These are phyloP conservation scores for Nysson spinosus DNA, from an alignment of 2,888 invertebrate genomes.

Conservation along the genomic window DNA sequence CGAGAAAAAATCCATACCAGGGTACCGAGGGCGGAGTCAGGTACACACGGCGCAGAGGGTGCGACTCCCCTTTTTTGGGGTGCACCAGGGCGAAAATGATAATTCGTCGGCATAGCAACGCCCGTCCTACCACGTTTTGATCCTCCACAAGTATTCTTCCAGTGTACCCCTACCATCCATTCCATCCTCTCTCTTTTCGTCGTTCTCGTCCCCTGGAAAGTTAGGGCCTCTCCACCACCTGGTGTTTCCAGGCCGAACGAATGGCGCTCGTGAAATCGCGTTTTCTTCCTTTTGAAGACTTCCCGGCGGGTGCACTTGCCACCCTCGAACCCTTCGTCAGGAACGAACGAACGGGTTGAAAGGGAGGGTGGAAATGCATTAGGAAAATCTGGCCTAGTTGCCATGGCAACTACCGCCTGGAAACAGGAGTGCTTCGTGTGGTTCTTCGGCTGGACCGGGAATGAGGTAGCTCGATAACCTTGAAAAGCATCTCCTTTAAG, in stretches of 20 bases:
- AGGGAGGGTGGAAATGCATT: constrained; percentile 31
- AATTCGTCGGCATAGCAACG: constrained; percentile 70
- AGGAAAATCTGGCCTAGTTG: constrained; percentile 58
- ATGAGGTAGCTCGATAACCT: constrained; percentile 56
- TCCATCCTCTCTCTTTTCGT: constrained; percentile 4
- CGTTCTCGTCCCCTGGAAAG: constrained; percentile 10
- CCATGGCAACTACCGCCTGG: constrained; percentile 62
- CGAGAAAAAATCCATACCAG: constrained; percentile 71
- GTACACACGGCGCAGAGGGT: constrained; percentile 46
- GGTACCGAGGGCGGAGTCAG: constrained; percentile 54
- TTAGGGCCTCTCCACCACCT: constrained; percentile 22
- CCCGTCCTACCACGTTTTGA: constrained; percentile 55
- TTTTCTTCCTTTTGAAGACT: constrained; percentile 66
- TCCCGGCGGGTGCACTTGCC: constrained; percentile 56
- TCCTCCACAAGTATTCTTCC: constrained; percentile 43
- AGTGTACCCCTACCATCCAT: constrained; percentile 40
- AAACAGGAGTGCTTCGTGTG: constrained; percentile 48
- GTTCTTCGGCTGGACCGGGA: constrained; percentile 31
- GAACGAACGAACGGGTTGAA: constrained; percentile 38
- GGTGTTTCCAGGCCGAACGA: constrained; percentile 62
- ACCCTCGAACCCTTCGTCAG: constrained; percentile 51
- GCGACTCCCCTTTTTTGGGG: constrained; percentile 61
- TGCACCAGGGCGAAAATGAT: constrained; percentile 68
- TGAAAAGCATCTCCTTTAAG: constrained; percentile 58
- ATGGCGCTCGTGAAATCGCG: constrained; percentile 70